These are phyloP conservation scores for Felis catus DNA, from an alignment of 2,113 vertebrate genomes.

Conservation along the genomic window F.catus_Fca126_mat1.0 CM031423.1:65095501-65096000, in stretches of 20 bases:
- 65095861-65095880: background rate
- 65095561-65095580: background rate
- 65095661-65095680: background rate
- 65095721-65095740: background rate
- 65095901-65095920: background rate
- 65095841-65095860: background rate
- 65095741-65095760: background rate
- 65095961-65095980: fast-evolving
- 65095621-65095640: background rate
- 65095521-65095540: background rate
- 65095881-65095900: background rate
- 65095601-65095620: background rate
- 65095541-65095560: background rate
- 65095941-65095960: background rate
- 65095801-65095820: background rate
- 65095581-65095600: background rate
- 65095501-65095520: background rate
- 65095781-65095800: background rate
- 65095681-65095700: background rate
- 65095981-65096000: too few species aligned
- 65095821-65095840: background rate
- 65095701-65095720: background rate
- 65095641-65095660: background rate
- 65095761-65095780: background rate
- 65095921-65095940: background rate